Percentiles rank a stretch among this genome's conserved stretches.
These are phyloP conservation scores for Drosophila ohnishii DNA, from an alignment of 1,140 invertebrate species.

Conservation along the genomic window DNA sequence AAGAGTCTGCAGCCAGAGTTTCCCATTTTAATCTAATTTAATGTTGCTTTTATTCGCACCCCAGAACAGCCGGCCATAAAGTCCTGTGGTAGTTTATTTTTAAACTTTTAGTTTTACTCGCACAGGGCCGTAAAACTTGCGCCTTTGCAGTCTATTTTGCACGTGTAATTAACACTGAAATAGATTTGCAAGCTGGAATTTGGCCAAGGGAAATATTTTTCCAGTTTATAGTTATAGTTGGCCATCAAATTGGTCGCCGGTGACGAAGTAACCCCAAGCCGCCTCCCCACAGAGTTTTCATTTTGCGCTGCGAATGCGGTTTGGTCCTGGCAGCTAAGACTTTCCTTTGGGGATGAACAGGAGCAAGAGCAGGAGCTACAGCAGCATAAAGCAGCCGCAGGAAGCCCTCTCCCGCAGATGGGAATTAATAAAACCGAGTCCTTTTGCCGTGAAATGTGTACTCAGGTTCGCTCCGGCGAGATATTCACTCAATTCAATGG, in stretches of 20 bases:
- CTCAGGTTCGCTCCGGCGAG: background rate
- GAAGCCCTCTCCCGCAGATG: slow-evolving; percentile 17
- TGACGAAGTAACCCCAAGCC: slow-evolving; percentile 7
- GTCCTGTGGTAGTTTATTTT: slow-evolving; percentile 35
- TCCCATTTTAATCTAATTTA: slow-evolving; percentile 48
- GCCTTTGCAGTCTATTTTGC: slow-evolving; percentile 29
- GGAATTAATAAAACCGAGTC: slow-evolving; percentile 31
- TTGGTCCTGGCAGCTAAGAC: slow-evolving; percentile 6
- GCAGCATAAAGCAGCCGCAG: slow-evolving; percentile 22
- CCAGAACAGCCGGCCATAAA: slow-evolving; percentile 29
- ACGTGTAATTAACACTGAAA: slow-evolving; percentile 56
- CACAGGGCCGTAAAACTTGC: slow-evolving; percentile 36
- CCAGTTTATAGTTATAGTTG: slow-evolving; percentile 44
- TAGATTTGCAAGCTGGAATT: slow-evolving; percentile 46
- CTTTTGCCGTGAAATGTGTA: slow-evolving; percentile 26
- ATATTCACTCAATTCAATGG: slow-evolving; percentile 29
- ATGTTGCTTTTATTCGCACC: slow-evolving; percentile 31
- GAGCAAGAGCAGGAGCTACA: background rate
- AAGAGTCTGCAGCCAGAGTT: background rate
- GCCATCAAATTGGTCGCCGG: slow-evolving; percentile 23
- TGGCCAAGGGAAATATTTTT: slow-evolving; percentile 16
- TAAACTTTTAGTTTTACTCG: slow-evolving; percentile 42
- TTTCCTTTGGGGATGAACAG: background rate
- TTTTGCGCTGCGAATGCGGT: slow-evolving; percentile 12
- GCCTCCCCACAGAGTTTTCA: background rate